Conservation (phyloP, 2,113 vertebrate species). For the Vireo altiloquus region DNA sequence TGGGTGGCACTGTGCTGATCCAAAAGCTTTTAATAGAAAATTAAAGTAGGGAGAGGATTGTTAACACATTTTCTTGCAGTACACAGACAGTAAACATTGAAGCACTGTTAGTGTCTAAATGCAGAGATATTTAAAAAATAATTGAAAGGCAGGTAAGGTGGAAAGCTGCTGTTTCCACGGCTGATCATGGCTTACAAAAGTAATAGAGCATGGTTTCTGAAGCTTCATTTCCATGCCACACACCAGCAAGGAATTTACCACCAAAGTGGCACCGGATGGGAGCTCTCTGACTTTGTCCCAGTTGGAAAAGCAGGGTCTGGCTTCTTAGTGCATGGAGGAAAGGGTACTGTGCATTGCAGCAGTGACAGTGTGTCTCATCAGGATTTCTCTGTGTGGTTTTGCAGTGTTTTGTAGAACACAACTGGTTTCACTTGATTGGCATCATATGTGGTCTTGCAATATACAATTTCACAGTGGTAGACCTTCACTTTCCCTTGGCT, state of each 20-base stretch:
- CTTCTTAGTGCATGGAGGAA: not conserved
- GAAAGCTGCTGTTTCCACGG: not conserved
- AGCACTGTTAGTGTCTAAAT: not conserved
- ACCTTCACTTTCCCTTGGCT: constrained; percentile 92
- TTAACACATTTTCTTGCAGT: not conserved
- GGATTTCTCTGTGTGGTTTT: constrained; percentile 9
- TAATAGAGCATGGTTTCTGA: not conserved
- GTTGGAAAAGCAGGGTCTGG: not conserved
- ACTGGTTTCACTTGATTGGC: constrained; percentile 96
- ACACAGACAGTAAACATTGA: not conserved
- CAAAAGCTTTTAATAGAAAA: not conserved
- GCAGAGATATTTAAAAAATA: not conserved
- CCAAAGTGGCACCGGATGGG: not conserved
- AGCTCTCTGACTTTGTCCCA: not conserved
- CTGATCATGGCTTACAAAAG: not conserved
- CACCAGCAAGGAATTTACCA: not conserved
- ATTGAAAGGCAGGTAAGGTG: not conserved
- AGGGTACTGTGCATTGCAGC: not conserved
- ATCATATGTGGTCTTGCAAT: constrained; percentile 95
- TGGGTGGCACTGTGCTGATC: not conserved
- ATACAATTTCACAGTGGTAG: constrained; percentile 96
- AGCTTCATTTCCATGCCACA: not conserved
- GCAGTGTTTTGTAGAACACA: constrained; percentile 97
- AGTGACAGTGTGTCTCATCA: not conserved
- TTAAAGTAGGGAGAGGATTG: not conserved